Conservation (phyloP, 1,140 invertebrate genomes). For the Melitaea cinxia region DNA sequence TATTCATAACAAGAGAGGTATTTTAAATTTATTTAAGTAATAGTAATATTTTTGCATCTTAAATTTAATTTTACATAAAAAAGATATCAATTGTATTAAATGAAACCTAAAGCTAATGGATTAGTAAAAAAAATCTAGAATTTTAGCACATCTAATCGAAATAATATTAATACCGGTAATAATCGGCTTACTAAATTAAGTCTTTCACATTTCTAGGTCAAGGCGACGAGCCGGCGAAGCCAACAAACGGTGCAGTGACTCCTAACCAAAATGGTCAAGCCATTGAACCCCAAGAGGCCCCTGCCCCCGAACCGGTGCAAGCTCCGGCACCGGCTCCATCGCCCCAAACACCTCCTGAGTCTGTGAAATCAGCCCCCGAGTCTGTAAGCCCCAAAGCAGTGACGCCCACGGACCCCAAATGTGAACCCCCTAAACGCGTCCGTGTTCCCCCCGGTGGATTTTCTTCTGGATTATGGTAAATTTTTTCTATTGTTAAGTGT, state of each 20-base stretch:
- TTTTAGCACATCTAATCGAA: not conserved
- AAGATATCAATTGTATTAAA: too few species aligned
- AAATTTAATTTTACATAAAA: too few species aligned
- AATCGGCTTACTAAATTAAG: not conserved
- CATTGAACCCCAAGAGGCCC: slow-evolving; percentile 23
- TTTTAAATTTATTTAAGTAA: too few species aligned
- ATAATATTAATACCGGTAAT: not conserved
- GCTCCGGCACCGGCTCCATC: not conserved
- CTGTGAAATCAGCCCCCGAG: slow-evolving; percentile 22
- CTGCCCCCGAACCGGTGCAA: too few species aligned
- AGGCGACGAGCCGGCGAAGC: slow-evolving; percentile 47
- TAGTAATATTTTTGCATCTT: too few species aligned
- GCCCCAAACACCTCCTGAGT: slow-evolving; percentile 23
- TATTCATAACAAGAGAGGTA: too few species aligned
- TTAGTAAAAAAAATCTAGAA: too few species aligned
- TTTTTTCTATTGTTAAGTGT: slow-evolving; percentile 32
- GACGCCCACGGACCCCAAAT: slow-evolving; percentile 42
- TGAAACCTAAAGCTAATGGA: too few species aligned
- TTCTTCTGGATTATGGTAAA: slow-evolving; percentile 83
- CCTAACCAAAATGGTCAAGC: slow-evolving; percentile 54
- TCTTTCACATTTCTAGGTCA: slow-evolving; percentile 43
- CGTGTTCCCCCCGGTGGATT: slow-evolving; percentile 83
- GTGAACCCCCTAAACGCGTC: slow-evolving; percentile 65
- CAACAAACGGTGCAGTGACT: slow-evolving; percentile 49
- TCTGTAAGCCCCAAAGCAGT: slow-evolving; percentile 41